Conservation (phyloP, 2,888 invertebrate species). For the Teleogryllus oceanicus region DNA sequence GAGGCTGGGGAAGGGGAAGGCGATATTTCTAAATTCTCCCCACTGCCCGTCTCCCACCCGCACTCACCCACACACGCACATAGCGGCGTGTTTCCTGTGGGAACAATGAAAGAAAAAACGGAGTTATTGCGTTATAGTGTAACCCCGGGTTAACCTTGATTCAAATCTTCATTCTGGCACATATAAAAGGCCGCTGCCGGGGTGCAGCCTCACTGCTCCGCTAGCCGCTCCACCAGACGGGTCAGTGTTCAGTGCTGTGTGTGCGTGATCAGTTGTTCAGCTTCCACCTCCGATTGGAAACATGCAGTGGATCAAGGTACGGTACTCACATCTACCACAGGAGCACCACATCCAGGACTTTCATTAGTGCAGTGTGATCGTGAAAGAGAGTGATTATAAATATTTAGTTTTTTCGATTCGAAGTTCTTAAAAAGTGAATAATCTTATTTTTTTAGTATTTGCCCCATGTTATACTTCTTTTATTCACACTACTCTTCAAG, state of each 20-base stretch:
- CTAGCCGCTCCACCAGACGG: not conserved
- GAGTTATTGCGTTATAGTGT: not conserved
- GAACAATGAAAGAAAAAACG: constrained; percentile 18
- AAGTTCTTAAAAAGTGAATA: too few species aligned
- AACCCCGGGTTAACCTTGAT: constrained; percentile 2
- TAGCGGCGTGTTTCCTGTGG: constrained; percentile 6
- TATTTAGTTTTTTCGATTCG: too few species aligned
- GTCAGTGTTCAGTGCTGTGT: not conserved
- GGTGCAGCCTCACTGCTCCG: not conserved
- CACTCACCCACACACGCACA: not conserved
- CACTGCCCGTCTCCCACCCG: not conserved
- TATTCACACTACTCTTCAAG: too few species aligned
- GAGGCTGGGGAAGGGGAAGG: not conserved
- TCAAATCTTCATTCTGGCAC: constrained; percentile 7
- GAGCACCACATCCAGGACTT: too few species aligned
- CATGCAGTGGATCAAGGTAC: constrained; percentile 4
- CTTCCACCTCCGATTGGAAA: not conserved
- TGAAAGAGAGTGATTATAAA: not conserved
- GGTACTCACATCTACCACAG: not conserved
- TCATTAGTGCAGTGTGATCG: not conserved
- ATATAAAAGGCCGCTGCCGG: not conserved
- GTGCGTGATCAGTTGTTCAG: not conserved
- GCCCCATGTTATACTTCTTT: too few species aligned
- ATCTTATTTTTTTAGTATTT: too few species aligned
- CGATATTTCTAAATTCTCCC: not conserved